phyloP scores from a whole-genome alignment of 2,888 invertebrate genomes.

The Arrhopalites spinosus region DNA sequence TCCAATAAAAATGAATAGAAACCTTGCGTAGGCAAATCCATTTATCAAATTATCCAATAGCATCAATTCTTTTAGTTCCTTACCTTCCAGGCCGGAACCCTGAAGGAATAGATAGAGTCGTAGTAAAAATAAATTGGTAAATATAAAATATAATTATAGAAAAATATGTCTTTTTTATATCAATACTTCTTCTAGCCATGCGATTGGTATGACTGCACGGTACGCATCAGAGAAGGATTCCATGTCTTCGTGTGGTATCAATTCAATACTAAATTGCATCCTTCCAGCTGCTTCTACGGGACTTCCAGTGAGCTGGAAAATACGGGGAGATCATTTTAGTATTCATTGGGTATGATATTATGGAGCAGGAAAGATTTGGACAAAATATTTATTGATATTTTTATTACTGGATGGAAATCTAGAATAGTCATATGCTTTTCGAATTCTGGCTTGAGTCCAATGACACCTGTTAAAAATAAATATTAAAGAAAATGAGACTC shows the following conservation, averaged over 20 bases:
- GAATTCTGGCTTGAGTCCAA: slow-evolving; percentile 17
- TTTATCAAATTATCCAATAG: background rate
- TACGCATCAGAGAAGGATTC: slow-evolving; percentile 37
- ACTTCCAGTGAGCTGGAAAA: slow-evolving; percentile 41
- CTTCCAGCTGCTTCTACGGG: slow-evolving; percentile 36
- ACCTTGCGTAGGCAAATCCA: slow-evolving; percentile 15
- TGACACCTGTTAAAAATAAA: background rate
- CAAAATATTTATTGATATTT: background rate
- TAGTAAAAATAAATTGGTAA: background rate
- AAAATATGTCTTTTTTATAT: too few relatives aligned
- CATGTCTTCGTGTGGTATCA: slow-evolving; percentile 42
- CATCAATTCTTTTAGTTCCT: background rate
- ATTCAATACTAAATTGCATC: slow-evolving; percentile 43
- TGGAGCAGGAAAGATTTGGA: too few relatives aligned
- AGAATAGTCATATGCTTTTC: slow-evolving; percentile 21
- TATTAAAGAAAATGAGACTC: too few relatives aligned
- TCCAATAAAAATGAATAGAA: background rate
- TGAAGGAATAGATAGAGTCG: background rate
- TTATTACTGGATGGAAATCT: slow-evolving; percentile 16
- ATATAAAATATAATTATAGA: background rate
- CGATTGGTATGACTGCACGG: slow-evolving; percentile 38
- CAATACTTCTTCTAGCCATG: slow-evolving; percentile 40
- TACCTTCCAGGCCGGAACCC: slow-evolving; percentile 2
- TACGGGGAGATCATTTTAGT: too few relatives aligned
- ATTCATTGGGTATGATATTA: too few relatives aligned